phyloP scores from a whole-genome alignment of 1,140 invertebrate genomes.

The Kradibia gibbosae region DNA sequence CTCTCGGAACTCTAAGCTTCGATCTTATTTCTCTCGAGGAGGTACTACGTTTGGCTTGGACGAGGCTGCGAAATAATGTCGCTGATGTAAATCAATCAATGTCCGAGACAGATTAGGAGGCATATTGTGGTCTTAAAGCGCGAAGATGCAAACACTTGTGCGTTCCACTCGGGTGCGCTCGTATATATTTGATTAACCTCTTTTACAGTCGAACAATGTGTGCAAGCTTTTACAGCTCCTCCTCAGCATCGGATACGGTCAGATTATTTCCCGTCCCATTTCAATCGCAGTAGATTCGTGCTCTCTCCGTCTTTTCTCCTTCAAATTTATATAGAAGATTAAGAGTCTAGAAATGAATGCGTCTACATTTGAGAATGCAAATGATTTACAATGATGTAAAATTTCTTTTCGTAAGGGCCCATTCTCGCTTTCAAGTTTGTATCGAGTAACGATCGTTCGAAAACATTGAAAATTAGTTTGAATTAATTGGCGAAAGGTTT shows the following conservation, averaged over 20 bases:
- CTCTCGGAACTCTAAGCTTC: conserved; percentile 34
- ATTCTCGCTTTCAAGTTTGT: neutral
- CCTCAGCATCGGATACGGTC: neutral
- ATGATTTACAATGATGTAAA: conserved; percentile 17
- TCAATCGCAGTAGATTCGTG: no score
- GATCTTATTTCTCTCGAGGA: conserved; percentile 32
- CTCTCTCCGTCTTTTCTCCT: neutral
- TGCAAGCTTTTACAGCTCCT: neutral
- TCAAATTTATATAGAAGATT: neutral
- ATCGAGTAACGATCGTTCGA: neutral
- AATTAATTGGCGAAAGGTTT: neutral
- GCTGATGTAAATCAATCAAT: conserved; percentile 66
- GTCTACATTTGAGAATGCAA: neutral
- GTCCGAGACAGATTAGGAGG: conserved; percentile 53
- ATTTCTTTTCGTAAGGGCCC: neutral
- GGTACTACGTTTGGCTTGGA: conserved; percentile 31
- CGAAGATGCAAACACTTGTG: conserved; percentile 17
- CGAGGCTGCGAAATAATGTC: conserved; percentile 47
- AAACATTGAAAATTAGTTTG: neutral
- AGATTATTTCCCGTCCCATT: neutral
- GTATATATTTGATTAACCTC: conserved; percentile 32
- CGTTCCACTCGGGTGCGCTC: neutral
- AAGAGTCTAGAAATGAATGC: conserved; percentile 8
- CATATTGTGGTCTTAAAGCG: conserved; percentile 31
- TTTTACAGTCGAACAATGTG: neutral